Evolutionary conservation across 2,797 vertebrate species (phyloP).

Genomic region (Corythornis leucogaster): DNA sequence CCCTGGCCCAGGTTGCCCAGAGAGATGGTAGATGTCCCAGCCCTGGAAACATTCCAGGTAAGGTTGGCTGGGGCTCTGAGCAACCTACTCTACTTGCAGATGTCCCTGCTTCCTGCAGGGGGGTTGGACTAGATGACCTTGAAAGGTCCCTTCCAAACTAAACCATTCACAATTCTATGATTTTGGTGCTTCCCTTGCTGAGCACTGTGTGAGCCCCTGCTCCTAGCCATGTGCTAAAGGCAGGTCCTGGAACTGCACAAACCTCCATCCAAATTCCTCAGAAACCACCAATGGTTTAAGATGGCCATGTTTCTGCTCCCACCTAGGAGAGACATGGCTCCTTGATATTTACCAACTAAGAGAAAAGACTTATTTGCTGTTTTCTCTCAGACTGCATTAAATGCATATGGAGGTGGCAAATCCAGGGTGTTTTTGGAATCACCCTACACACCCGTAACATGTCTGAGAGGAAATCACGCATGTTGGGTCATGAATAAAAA

Average conservation of each 20-base stretch:
- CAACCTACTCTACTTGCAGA: background rate
- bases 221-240: background rate
- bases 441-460: accelerated
- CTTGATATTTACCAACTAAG: background rate
- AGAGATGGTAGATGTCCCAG: background rate
- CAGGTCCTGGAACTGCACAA: background rate
- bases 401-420: background rate
- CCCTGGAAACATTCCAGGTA: background rate
- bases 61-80: background rate
- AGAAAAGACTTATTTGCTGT: background rate
- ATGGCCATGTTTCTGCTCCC: background rate
- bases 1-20: background rate
- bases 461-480: background rate
- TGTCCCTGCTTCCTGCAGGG: background rate
- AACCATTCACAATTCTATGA: background rate
- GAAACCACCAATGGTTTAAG: background rate
- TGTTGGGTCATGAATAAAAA: background rate
- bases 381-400: background rate
- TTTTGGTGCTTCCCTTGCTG: accelerated
- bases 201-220: background rate
- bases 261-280: background rate
- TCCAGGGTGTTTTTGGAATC: background rate
- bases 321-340: background rate
- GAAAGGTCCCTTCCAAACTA: background rate
- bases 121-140: background rate